A percentile compares a stretch with the other conserved stretches of the same genome.
Conservation (phyloP, 2,888 invertebrate genomes). For the Ichneumoninae sp. region DNA sequence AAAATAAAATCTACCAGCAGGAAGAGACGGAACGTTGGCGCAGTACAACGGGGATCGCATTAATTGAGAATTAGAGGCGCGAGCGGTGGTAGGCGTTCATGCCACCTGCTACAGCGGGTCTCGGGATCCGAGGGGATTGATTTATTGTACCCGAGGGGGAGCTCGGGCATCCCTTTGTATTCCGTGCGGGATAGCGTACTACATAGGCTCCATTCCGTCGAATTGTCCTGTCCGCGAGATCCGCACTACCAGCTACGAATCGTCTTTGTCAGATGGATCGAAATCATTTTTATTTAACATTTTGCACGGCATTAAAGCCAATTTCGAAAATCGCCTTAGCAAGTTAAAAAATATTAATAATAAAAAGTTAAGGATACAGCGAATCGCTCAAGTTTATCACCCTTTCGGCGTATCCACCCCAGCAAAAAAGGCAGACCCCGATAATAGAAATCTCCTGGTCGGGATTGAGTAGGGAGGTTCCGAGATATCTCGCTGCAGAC, state of each 20-base stretch:
- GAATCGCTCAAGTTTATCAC: constrained; percentile 14
- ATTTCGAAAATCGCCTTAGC: not conserved
- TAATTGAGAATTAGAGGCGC: constrained; percentile 84
- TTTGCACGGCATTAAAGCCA: not conserved
- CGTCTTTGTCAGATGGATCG: not conserved
- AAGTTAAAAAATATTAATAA: not conserved
- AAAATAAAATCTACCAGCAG: not conserved
- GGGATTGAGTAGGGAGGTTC: constrained; percentile 17
- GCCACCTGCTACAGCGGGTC: constrained; percentile 82
- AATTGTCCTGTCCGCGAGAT: constrained; percentile 14
- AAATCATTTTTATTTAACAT: not conserved
- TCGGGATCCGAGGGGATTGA: constrained; percentile 79
- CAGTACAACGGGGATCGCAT: constrained; percentile 71
- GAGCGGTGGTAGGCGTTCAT: constrained; percentile 78
- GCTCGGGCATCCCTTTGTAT: constrained; percentile 61
- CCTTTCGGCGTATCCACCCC: not conserved
- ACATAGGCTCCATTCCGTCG: constrained; percentile 5
- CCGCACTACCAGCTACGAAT: not conserved
- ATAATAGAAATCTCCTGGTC: constrained; percentile 56
- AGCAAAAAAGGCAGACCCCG: not conserved
- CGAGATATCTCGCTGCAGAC: constrained; percentile 10
- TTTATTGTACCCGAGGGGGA: constrained; percentile 82
- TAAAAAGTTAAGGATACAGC: not conserved
- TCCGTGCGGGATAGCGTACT: constrained; percentile 34
- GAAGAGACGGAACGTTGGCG: not conserved